These are phyloP conservation scores for Plectus sambesii DNA, from an alignment of 1,140 invertebrate genomes.

Conservation along the genomic window DNA sequence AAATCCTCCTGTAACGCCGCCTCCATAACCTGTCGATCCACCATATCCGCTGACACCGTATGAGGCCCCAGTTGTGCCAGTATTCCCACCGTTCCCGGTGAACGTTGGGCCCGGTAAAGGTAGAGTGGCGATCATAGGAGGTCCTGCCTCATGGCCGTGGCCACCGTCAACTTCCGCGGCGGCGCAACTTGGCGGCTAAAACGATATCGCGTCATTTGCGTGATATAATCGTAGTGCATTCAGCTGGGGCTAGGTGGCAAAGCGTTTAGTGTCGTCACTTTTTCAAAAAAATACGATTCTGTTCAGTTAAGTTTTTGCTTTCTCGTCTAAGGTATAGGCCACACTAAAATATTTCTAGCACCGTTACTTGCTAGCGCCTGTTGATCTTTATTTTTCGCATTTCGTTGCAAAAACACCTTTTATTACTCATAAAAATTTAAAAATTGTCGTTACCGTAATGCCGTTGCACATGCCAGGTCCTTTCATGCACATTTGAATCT, in stretches of 20 bases:
- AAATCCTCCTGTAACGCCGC: no score
- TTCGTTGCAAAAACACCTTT: no score
- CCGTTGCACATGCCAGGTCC: conserved; percentile 40
- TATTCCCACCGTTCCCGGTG: background rate
- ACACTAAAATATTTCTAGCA: background rate
- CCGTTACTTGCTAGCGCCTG: no score
- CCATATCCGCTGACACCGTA: background rate
- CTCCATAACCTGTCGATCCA: background rate
- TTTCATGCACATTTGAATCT: conserved; percentile 46
- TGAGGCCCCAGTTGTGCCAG: background rate
- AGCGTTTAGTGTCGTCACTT: no score
- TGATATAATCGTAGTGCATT: background rate
- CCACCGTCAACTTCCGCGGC: background rate
- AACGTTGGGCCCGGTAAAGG: conserved; percentile 1
- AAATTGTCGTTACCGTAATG: conserved; percentile 29
- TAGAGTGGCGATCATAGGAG: background rate
- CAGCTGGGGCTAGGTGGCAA: background rate
- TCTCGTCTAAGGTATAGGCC: background rate
- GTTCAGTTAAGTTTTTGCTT: conserved; percentile 6
- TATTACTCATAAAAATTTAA: conserved; percentile 11
- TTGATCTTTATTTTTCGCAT: no score
- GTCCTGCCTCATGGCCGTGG: background rate
- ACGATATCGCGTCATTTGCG: background rate
- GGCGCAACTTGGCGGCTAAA: conserved; percentile 34
- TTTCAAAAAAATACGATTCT: background rate